Conservation (phyloP, 2,797 vertebrate genomes). For the Cercopithecus hamlyni region DNA sequence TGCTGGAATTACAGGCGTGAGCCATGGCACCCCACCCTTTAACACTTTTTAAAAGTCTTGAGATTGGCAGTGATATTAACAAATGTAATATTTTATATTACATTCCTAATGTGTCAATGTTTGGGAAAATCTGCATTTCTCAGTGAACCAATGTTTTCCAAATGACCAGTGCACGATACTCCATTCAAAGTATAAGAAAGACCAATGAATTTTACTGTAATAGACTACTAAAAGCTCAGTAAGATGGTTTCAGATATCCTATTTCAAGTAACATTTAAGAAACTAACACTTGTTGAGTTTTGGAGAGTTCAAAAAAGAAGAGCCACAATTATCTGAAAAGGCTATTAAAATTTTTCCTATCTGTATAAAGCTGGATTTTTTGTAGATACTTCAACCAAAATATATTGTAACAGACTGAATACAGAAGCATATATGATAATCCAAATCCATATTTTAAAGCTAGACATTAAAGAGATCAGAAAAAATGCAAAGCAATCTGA, state of each 20-base stretch:
- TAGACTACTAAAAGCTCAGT: background rate
- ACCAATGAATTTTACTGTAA: background rate
- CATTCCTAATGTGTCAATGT: background rate
- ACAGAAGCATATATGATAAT: background rate
- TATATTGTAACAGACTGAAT: background rate
- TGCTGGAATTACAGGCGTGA: background rate
- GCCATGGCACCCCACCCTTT: background rate
- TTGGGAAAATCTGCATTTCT: background rate
- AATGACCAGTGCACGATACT: background rate
- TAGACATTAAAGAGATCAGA: background rate
- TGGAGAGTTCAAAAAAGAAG: slow-evolving; percentile 5
- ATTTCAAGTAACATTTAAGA: background rate
- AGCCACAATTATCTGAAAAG: background rate
- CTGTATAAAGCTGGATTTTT: background rate
- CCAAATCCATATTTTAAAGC: background rate
- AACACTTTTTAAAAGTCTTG: background rate
- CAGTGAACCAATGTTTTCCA: background rate
- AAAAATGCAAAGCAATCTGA: slow-evolving; percentile 20
- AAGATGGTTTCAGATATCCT: background rate
- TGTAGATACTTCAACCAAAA: background rate
- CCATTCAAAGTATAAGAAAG: background rate
- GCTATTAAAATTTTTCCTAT: slow-evolving; percentile 1
- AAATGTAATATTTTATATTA: background rate
- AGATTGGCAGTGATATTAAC: background rate
- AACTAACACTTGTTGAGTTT: background rate